These are phyloP conservation scores for Salminus brasiliensis DNA, from an alignment of 2,113 vertebrate species.

Conservation along the genomic window DNA sequence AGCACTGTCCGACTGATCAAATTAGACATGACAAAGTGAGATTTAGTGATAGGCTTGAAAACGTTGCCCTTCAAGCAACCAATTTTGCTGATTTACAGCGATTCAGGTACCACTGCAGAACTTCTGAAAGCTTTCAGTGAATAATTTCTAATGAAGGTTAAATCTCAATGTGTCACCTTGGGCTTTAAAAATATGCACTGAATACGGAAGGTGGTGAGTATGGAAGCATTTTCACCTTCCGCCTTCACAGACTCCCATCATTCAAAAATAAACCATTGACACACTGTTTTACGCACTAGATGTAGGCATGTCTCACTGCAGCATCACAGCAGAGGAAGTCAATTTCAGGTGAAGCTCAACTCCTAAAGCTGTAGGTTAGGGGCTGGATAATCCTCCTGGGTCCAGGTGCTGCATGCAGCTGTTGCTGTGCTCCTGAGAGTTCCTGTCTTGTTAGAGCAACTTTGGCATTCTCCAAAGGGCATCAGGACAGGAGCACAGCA, in stretches of 20 bases:
- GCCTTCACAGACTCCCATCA: neutral
- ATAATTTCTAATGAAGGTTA: too few relatives aligned
- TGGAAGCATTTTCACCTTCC: neutral
- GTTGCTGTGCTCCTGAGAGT: constrained; percentile 13
- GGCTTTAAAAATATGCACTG: too few relatives aligned
- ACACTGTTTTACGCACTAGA: neutral
- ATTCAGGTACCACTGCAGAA: too few relatives aligned
- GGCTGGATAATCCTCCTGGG: neutral
- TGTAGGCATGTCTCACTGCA: neutral
- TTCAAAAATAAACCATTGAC: neutral
- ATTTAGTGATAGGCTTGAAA: too few relatives aligned
- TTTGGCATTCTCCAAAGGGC: constrained; percentile 25
- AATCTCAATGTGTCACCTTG: neutral
- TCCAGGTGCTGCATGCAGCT: neutral
- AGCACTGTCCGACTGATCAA: neutral
- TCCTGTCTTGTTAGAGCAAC: constrained; percentile 26
- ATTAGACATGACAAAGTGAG: neutral
- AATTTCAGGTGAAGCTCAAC: neutral
- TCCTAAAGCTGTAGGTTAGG: neutral
- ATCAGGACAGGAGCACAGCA: constrained; percentile 9
- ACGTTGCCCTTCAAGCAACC: too few relatives aligned
- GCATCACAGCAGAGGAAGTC: neutral
- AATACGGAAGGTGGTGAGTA: neutral
- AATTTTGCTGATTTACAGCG: too few relatives aligned
- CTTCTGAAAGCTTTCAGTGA: too few relatives aligned